Conservation (phyloP, 2,888 invertebrate genomes). For the Pilophorus perplexus region DNA sequence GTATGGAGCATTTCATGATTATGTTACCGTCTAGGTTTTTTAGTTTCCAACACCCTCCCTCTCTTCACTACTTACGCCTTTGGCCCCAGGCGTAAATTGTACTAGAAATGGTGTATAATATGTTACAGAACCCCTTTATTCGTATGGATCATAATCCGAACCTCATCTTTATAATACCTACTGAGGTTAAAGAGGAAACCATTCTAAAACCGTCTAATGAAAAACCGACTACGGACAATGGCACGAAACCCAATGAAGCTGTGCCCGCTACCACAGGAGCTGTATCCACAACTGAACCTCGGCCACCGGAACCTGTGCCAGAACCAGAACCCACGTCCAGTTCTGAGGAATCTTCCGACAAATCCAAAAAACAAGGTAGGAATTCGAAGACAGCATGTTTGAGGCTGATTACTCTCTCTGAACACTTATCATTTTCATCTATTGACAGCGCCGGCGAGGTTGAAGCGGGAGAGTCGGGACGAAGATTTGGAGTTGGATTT, state of each 20-base stretch:
- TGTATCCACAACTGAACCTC: not conserved
- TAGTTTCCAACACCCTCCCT: no score
- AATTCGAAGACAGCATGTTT: not conserved
- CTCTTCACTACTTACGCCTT: no score
- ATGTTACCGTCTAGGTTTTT: no score
- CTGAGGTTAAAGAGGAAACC: constrained; percentile 1
- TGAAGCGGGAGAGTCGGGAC: constrained; percentile 22
- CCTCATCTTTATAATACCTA: constrained; percentile 44
- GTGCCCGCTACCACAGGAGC: not conserved
- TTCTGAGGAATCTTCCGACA: constrained; percentile 6
- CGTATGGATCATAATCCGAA: constrained; percentile 43
- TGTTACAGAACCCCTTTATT: constrained; percentile 39
- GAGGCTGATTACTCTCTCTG: not conserved
- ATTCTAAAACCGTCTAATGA: no score
- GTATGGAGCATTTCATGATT: no score
- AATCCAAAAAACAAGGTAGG: constrained; percentile 8
- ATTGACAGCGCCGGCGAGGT: not conserved
- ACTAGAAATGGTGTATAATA: no score
- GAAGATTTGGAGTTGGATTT: constrained; percentile 35
- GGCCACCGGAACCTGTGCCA: not conserved
- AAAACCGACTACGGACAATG: no score
- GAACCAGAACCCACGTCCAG: not conserved
- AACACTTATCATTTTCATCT: not conserved
- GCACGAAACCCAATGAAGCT: no score
- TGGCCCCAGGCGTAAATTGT: no score